These are phyloP conservation scores for Cottus gobio DNA, from an alignment of 2,113 vertebrate genomes.

Conservation along the genomic window DNA sequence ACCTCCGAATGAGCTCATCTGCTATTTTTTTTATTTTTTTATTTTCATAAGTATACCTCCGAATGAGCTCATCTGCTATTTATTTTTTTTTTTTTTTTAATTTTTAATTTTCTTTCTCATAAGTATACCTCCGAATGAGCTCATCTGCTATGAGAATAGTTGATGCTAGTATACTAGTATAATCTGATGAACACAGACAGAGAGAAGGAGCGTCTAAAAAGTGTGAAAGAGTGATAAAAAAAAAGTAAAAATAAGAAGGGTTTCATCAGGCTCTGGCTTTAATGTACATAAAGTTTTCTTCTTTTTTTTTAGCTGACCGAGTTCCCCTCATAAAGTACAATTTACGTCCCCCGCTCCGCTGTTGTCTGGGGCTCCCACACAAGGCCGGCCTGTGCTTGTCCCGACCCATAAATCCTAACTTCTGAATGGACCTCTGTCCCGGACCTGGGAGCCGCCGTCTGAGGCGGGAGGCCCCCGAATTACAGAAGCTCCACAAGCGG, in stretches of 20 bases:
- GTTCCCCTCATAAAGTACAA: slow-evolving; percentile 61
- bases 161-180: not conserved
- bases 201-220: not conserved
- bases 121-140: not conserved
- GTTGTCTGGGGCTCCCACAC: slow-evolving; percentile 57
- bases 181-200: not conserved
- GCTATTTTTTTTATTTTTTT: too few relatives aligned
- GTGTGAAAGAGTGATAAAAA: not conserved
- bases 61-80: too few relatives aligned
- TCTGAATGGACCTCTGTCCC: slow-evolving; percentile 64
- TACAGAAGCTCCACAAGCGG: slow-evolving; percentile 27
- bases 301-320: slow-evolving; percentile 3
- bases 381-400: slow-evolving; percentile 59
- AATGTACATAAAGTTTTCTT: slow-evolving; percentile 34
- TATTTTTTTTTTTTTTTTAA: too few relatives aligned
- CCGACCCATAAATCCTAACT: slow-evolving; percentile 64
- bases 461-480: slow-evolving; percentile 17
- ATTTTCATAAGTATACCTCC: too few relatives aligned
- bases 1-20: too few relatives aligned
- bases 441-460: slow-evolving; percentile 6
- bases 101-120: too few relatives aligned
- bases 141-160: not conserved
- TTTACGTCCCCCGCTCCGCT: slow-evolving; percentile 55
- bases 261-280: not conserved
- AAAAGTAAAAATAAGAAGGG: not conserved